These are phyloP conservation scores for Odontesthes bonariensis DNA, from an alignment of 2,113 vertebrate species.

Conservation along the genomic window DNA sequence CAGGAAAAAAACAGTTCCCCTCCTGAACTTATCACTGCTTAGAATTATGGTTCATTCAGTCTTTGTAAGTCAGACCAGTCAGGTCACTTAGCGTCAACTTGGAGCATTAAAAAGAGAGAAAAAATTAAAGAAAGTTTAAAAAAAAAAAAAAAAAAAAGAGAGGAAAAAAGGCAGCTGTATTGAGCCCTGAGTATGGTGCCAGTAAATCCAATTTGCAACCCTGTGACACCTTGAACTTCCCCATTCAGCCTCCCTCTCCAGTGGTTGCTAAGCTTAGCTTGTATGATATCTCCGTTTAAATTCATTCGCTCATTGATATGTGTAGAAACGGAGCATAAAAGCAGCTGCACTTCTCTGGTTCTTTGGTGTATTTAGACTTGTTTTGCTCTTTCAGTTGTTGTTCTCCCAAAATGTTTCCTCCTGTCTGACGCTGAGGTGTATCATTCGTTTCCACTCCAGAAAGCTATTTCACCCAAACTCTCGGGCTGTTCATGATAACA, in stretches of 20 bases:
- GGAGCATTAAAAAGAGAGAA: too few relatives aligned
- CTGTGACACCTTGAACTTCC: not conserved
- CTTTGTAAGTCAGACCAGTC: too few relatives aligned
- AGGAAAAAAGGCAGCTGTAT: not conserved
- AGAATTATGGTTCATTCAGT: too few relatives aligned
- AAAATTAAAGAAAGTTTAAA: too few relatives aligned
- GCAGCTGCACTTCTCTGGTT: not conserved
- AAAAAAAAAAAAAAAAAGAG: too few relatives aligned
- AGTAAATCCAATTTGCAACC: not conserved
- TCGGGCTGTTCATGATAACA: not conserved
- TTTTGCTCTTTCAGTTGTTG: not conserved
- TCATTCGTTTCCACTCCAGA: slow-evolving; percentile 6
- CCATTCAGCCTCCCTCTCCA: not conserved
- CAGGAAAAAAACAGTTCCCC: too few relatives aligned
- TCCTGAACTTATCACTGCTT: too few relatives aligned
- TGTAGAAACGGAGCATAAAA: not conserved
- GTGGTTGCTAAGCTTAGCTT: too few relatives aligned
- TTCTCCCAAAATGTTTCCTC: not conserved
- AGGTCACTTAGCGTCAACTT: too few relatives aligned
- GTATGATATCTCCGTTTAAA: not conserved
- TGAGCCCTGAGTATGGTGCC: not conserved
- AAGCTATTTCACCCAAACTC: not conserved
- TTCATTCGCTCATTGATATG: not conserved
- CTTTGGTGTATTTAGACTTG: not conserved
- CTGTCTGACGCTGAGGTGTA: not conserved